phyloP scores from a whole-genome alignment of 2,113 vertebrate species.

The Rhagologus leucostigma region DNA sequence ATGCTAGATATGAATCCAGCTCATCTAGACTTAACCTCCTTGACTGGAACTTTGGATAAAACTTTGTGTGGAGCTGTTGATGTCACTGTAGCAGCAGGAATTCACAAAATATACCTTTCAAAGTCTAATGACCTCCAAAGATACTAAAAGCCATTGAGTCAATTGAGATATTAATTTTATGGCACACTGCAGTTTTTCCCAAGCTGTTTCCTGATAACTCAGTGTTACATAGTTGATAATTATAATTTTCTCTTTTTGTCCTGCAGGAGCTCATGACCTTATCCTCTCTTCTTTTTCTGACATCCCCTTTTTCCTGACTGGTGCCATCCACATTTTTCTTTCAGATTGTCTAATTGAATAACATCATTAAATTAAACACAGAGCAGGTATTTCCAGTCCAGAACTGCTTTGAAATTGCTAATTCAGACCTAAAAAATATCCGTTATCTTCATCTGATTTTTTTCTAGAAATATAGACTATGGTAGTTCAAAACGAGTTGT shows the following conservation, averaged over 20 bases:
- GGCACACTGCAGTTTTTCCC: not conserved
- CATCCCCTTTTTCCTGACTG: not conserved
- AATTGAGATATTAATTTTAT: not conserved
- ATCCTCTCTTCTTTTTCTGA: not conserved
- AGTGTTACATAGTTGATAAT: conserved; percentile 24
- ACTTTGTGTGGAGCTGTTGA: not conserved
- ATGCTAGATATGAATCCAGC: not conserved
- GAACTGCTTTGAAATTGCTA: not conserved
- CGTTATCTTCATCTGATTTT: not conserved
- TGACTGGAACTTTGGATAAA: not conserved
- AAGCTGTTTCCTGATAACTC: not conserved
- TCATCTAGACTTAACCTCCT: not conserved
- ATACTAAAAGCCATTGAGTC: not conserved
- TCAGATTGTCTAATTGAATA: not conserved
- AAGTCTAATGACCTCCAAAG: not conserved
- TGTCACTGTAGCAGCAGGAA: not conserved
- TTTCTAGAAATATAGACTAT: not conserved
- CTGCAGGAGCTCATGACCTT: not conserved
- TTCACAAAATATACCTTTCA: not conserved
- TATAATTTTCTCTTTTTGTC: not conserved
- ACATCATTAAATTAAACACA: conserved; percentile 18
- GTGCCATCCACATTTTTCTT: not conserved
- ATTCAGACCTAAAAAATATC: not conserved
- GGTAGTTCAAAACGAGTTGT: not conserved
- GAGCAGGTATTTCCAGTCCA: not conserved